These are phyloP conservation scores for Harpegnathos saltator DNA, from an alignment of 1,140 invertebrate genomes.

Conservation along the genomic window DNA sequence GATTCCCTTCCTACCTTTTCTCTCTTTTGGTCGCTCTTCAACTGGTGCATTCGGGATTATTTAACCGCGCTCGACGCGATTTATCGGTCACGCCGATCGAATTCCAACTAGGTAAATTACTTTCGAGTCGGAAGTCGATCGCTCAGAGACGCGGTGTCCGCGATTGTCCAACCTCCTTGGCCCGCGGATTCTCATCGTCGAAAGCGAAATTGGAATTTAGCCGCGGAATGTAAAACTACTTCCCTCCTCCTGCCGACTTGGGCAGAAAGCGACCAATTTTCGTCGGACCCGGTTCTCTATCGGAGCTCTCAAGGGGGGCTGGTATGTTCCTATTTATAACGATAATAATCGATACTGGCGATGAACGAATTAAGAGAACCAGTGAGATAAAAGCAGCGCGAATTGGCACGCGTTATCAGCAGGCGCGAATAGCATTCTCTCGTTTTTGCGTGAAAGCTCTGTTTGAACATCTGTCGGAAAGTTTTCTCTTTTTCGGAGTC, in stretches of 20 bases:
- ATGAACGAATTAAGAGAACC: not conserved
- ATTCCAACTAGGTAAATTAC: no score
- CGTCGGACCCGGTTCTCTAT: not conserved
- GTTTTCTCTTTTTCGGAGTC: not conserved
- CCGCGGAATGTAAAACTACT: not conserved
- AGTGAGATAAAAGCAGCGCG: slow-evolving; percentile 21
- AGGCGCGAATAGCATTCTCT: slow-evolving; percentile 4
- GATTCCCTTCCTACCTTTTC: no score
- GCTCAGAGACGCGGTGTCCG: no score
- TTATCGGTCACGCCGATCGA: no score
- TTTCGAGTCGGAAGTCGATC: no score
- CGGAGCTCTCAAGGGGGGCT: not conserved
- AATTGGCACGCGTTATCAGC: slow-evolving; percentile 25
- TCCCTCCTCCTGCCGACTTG: not conserved
- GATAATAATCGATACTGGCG: not conserved
- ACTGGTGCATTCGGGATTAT: no score
- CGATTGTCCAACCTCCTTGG: no score
- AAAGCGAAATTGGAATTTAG: not conserved
- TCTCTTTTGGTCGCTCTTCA: no score
- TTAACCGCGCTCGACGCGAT: no score
- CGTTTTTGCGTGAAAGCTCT: not conserved
- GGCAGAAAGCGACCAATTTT: not conserved
- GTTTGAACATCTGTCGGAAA: slow-evolving; percentile 48
- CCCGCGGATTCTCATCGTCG: no score
- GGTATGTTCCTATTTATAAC: not conserved